Evolutionary conservation across 2,113 vertebrate genomes (phyloP).

Genomic region (Nannobrachium achirus): DNA sequence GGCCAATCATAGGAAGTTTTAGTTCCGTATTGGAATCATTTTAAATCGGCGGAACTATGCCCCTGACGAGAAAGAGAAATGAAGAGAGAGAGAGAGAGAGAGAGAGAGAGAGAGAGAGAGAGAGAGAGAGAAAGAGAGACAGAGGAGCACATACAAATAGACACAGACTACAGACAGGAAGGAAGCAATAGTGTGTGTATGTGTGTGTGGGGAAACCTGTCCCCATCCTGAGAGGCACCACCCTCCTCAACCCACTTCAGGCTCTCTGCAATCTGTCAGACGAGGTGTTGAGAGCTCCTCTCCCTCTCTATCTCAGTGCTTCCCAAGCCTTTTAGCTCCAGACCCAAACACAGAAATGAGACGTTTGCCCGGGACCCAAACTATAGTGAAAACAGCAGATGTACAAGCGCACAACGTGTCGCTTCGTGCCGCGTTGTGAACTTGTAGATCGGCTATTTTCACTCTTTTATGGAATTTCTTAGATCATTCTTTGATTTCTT

Average conservation of each 20-base stretch:
- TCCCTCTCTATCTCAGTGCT: slow-evolving; percentile 46
- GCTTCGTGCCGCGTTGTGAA: too few species aligned
- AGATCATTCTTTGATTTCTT: too few species aligned
- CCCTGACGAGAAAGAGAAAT: not conserved
- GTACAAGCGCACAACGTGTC: too few species aligned
- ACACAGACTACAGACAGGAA: slow-evolving; percentile 25
- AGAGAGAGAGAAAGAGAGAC: not conserved
- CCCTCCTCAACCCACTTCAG: slow-evolving; percentile 62
- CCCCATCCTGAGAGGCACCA: slow-evolving; percentile 55
- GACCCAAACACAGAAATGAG: too few species aligned
- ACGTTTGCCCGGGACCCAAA: too few species aligned
- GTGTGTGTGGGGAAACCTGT: slow-evolving; percentile 24
- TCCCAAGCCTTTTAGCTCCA: too few species aligned
- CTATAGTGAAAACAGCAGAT: too few species aligned
- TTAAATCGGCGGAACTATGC: too few species aligned
- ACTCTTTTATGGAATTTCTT: too few species aligned
- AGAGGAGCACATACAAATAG: not conserved
- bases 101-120: slow-evolving; percentile 36
- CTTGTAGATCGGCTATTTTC: too few species aligned
- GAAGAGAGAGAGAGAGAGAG: not conserved
- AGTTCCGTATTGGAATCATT: too few species aligned
- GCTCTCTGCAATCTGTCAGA: slow-evolving; percentile 62
- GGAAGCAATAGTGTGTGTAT: slow-evolving; percentile 31
- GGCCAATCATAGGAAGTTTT: too few species aligned
- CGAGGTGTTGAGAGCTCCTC: slow-evolving; percentile 60